phyloP scores from a whole-genome alignment of 2,888 invertebrate genomes.

The Cremastinae sp. region DNA sequence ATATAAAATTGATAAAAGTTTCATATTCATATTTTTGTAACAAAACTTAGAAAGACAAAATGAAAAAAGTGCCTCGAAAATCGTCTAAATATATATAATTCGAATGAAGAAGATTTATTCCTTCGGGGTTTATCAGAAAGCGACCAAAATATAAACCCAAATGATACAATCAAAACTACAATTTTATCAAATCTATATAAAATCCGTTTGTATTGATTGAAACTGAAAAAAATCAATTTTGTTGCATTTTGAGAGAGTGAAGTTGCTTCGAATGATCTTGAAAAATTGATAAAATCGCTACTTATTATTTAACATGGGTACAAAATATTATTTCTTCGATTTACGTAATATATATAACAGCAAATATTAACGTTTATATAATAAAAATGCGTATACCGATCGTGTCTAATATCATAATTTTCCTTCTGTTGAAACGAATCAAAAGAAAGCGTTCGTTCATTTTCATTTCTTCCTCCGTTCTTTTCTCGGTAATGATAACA shows the following conservation, averaged over 20 bases:
- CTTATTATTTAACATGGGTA: conserved; percentile 50
- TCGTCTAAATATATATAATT: too few relatives aligned
- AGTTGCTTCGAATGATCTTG: background rate
- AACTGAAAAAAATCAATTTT: background rate
- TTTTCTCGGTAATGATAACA: conserved; percentile 16
- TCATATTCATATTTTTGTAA: too few relatives aligned
- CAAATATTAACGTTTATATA: conserved; percentile 1
- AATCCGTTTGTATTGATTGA: background rate
- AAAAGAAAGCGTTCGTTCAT: conserved; percentile 25
- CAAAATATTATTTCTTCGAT: conserved; percentile 51
- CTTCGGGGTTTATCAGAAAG: too few relatives aligned
- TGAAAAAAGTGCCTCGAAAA: too few relatives aligned
- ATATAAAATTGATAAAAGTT: too few relatives aligned
- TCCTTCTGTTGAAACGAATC: conserved; percentile 31
- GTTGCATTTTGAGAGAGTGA: background rate
- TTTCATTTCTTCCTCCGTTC: conserved; percentile 12
- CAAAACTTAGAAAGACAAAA: too few relatives aligned
- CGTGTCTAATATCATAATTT: conserved; percentile 17
- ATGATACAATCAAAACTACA: too few relatives aligned
- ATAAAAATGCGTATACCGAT: conserved; percentile 20
- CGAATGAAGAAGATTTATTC: too few relatives aligned
- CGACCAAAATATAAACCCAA: too few relatives aligned
- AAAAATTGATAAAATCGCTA: conserved; percentile 17
- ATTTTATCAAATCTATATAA: background rate
- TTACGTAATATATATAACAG: conserved; percentile 37